Conservation (phyloP, 1,140 invertebrate genomes). For the Ctenoplectra terminalis region DNA sequence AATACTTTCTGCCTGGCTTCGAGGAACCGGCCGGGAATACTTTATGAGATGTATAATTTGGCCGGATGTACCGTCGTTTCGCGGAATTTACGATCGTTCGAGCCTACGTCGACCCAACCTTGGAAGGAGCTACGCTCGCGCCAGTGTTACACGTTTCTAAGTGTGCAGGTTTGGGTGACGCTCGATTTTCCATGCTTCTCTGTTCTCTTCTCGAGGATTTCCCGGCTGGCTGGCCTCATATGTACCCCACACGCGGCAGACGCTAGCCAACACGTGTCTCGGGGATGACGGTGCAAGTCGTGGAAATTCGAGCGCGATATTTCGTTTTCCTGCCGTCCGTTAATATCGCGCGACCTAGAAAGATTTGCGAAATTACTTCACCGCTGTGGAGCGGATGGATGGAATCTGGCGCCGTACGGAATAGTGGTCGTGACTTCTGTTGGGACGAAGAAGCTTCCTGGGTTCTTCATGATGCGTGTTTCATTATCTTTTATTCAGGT, state of each 20-base stretch:
- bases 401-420: neutral
- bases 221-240: neutral
- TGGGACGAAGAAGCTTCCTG: neutral
- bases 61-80: slow-evolving; percentile 56
- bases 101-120: slow-evolving; percentile 22
- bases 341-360: slow-evolving; percentile 47
- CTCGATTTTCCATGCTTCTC: neutral
- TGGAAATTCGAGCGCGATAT: slow-evolving; percentile 51
- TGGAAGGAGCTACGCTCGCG: neutral
- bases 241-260: neutral
- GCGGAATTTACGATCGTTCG: slow-evolving; percentile 50
- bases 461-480: neutral
- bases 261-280: slow-evolving; percentile 47
- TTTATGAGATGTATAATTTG: slow-evolving; percentile 72
- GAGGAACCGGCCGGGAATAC: slow-evolving; percentile 55
- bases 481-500: neutral
- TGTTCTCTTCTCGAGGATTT: neutral
- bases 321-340: slow-evolving; percentile 34
- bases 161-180: neutral
- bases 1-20: slow-evolving; percentile 57
- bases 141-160: too few relatives aligned
- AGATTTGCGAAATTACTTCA: slow-evolving; percentile 54
- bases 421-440: neutral
- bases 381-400: slow-evolving; percentile 9
- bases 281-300: slow-evolving; percentile 50